Evolutionary conservation across 2,888 invertebrate genomes (phyloP), one percentile per base, ranked within the genome.

Genomic region (Nasonia oneida): DNA sequence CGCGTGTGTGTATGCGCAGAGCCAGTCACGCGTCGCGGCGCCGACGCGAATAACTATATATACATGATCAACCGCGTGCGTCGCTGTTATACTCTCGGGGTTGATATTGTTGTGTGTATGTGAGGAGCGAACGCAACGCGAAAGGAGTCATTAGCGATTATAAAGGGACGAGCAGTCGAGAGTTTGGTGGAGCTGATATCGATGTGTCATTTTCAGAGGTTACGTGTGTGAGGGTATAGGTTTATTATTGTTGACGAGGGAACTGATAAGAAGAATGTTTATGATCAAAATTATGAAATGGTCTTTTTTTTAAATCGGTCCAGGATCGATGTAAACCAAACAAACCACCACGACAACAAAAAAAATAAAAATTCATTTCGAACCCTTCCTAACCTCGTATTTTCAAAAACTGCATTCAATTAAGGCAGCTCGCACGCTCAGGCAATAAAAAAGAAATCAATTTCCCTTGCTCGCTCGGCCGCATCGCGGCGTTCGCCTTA

Each of bases 401-500:
- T 73, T 73, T 81, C 29, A 57, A 61, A 47, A 29, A 6, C 18
- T 12, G 12, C 53, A 33, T 82, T 33, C n/a, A 82, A 47, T 39
- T 50, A 12, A 29, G 29, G 0, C 18, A 3, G 57, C 6, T 18
- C 57, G 3, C 57, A 23, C n/a, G 57, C 57, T n/a, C 37, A 3
- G 4, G 37, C 10, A 37, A 64, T 75, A 75, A 82, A 82, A 23
- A 37, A 64, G 37, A 81, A 74, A 81, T 61, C 61, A 57, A 82
- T 76, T 67, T 73, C 61, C 67, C 42, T 6, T 18, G 23, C 33
- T 42, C 53, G 14, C 3, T 14, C 33, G 15, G 4, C 29, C 29
- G 29, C 4, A 18, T 15, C 8, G 23, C 64, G 64, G 2, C 42
- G 12, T 33, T 42, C 42, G 76, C 33, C 37, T 83, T 57, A 71